phyloP scores from a whole-genome alignment of 1,140 invertebrate species.

The Panulirus ornatus region DNA sequence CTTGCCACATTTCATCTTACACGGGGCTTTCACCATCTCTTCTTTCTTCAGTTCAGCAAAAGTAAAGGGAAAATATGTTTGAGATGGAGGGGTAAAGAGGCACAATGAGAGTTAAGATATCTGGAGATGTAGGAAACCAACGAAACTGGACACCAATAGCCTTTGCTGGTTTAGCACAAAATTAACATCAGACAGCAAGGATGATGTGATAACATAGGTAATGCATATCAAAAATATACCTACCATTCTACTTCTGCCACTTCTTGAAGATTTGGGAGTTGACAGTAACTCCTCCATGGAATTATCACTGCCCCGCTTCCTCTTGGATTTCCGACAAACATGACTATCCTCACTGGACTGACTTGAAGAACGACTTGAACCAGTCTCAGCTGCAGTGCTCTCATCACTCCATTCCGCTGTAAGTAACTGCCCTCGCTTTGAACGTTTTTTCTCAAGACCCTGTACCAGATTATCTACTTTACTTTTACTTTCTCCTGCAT shows the following conservation, averaged over 20 bases:
- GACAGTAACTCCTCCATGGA: not conserved
- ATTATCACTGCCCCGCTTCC: not conserved
- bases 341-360: slow-evolving; percentile 3
- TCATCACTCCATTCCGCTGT: not conserved
- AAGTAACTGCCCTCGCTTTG: not conserved
- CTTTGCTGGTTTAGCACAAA: too few relatives aligned
- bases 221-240: not conserved
- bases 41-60: too few relatives aligned
- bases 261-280: not conserved
- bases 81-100: too few relatives aligned
- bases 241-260: slow-evolving; percentile 1
- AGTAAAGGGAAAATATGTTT: too few relatives aligned
- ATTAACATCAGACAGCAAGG: too few relatives aligned
- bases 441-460: not conserved
- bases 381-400: not conserved
- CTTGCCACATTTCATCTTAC: too few relatives aligned
- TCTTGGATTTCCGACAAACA: not conserved
- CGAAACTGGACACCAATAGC: too few relatives aligned
- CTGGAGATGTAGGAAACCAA: too few relatives aligned
- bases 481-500: not conserved
- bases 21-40: too few relatives aligned
- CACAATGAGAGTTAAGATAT: too few relatives aligned
- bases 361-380: slow-evolving; percentile 2
- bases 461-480: not conserved
- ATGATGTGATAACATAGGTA: too few relatives aligned